Percentiles rank a stretch among this genome's conserved stretches.
phyloP scores from a whole-genome alignment of 2,797 vertebrate genomes.

The Phalloptychus januarius region DNA sequence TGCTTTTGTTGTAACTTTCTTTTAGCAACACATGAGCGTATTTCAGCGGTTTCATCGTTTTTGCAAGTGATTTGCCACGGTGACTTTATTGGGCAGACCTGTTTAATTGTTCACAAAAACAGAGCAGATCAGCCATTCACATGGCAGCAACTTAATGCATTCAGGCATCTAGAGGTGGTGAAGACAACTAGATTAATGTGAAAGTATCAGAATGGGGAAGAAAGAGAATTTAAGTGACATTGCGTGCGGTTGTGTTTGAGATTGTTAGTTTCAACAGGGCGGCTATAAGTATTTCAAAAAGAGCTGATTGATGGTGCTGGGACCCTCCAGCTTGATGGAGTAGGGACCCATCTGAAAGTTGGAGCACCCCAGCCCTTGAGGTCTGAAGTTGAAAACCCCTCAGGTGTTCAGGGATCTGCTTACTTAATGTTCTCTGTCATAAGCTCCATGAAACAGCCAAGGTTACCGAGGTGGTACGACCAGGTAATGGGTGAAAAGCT shows the following conservation, averaged over 20 bases:
- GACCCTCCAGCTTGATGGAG: too few relatives aligned
- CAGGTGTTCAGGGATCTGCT: not conserved
- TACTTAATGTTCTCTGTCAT: conserved; percentile 80
- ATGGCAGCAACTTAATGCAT: not conserved
- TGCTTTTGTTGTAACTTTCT: conserved; percentile 9
- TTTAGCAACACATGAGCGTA: not conserved
- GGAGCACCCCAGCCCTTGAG: not conserved
- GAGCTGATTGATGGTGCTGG: not conserved
- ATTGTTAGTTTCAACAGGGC: not conserved
- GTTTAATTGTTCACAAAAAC: not conserved
- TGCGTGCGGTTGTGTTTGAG: too few relatives aligned
- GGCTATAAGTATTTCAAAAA: not conserved
- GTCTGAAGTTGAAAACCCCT: not conserved
- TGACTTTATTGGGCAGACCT: not conserved
- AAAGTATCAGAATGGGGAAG: not conserved
- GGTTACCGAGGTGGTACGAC: conserved; percentile 81
- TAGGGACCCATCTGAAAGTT: not conserved
- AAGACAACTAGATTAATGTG: not conserved
- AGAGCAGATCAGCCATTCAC: not conserved
- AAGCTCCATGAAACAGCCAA: conserved; percentile 81
- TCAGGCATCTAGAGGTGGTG: not conserved
- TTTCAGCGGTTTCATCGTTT: not conserved
- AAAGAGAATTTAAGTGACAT: not conserved
- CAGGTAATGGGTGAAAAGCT: conserved; percentile 74
- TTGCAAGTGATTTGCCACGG: not conserved